Base-by-base conservation (phyloP, 2,113 vertebrate species). In the Actenoides hombroni region DNA sequence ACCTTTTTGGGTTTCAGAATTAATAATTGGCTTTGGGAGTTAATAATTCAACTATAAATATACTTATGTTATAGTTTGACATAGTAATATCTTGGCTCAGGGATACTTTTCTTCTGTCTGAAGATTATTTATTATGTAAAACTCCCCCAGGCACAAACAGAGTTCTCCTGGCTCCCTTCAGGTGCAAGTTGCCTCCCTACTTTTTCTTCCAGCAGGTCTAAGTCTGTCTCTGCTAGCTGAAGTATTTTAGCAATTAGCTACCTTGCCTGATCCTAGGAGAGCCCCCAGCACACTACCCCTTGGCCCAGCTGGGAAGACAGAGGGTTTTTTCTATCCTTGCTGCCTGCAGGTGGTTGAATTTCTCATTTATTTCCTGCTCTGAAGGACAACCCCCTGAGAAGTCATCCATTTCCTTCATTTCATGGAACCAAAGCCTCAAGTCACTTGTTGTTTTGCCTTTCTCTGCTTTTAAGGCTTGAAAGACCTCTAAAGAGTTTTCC, bases 261-360 rank as follows among this genome's bases (percentile, higher is more conserved):
- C 69, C 24, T 75, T 69, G 21, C 39, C 33, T 68, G 33, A 59
- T 78, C 69, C 35, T 64, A 31, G 16, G 60, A 68, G n/a, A 82
- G 21, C 14, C 24, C 17, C 26, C 35, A 29, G 25, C 0, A 0
- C 1, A 1, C 14, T 49, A 24, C 28, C 35, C 4, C 0, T 40
- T 77, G 33, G 51, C 26, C 51, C 68, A 26, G 21, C 44, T 13
- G 70, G 67, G 44, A 65, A 74, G 35, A 31, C 6, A 1, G 3
- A 10, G 51, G n/a, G 42, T 54, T 64, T 15, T 59, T 84, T 75
- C 53, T 57, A 25, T 44, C 40, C 61, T 61, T 82, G 6, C 9
- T 56, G 39, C 39, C 65, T 78, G 83, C 77, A 82, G 56, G 54
- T 68, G 42, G 37, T 75, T 88, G 46, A 14, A 24, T 64, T 75